Percentiles rank a stretch among this genome's conserved stretches.
Evolutionary conservation across 2,113 vertebrate species (phyloP).

Genomic region (Neoarius graeffei): DNA sequence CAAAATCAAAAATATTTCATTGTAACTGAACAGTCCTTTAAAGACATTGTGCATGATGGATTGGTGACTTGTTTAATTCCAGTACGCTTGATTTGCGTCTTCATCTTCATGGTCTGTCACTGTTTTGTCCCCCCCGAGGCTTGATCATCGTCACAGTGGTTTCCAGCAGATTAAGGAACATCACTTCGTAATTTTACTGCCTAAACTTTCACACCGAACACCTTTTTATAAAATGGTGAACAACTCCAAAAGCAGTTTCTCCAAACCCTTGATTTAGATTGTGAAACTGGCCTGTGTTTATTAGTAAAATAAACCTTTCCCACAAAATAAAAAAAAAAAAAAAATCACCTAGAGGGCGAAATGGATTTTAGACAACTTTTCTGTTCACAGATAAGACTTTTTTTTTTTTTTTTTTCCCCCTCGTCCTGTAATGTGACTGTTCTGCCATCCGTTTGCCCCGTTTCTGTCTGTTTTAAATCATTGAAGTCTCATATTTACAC

Average conservation of each 20-base stretch:
- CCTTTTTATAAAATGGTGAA: neutral
- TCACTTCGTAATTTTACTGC: neutral
- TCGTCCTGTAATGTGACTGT: neutral
- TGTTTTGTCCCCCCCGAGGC: neutral
- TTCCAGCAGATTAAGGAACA: neutral
- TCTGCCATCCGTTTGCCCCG: neutral
- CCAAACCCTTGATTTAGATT: neutral
- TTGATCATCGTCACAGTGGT: neutral
- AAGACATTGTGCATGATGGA: neutral
- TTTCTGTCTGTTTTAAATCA: neutral
- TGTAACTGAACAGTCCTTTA: neutral
- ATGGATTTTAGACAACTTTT: neutral
- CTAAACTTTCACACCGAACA: constrained; percentile 3
- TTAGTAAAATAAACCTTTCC: neutral
- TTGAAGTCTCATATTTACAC: neutral
- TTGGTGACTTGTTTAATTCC: neutral
- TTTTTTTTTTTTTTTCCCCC: neutral
- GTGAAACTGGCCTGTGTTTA: constrained; percentile 1
- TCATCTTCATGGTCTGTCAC: neutral
- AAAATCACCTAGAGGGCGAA: neutral
- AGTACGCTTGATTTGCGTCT: neutral
- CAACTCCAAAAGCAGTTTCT: neutral
- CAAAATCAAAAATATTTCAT: neutral
- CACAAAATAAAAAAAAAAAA: neutral
- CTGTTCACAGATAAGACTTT: neutral